These are phyloP conservation scores for Baccha elongata DNA, from an alignment of 2,888 invertebrate species.

Conservation along the genomic window DNA sequence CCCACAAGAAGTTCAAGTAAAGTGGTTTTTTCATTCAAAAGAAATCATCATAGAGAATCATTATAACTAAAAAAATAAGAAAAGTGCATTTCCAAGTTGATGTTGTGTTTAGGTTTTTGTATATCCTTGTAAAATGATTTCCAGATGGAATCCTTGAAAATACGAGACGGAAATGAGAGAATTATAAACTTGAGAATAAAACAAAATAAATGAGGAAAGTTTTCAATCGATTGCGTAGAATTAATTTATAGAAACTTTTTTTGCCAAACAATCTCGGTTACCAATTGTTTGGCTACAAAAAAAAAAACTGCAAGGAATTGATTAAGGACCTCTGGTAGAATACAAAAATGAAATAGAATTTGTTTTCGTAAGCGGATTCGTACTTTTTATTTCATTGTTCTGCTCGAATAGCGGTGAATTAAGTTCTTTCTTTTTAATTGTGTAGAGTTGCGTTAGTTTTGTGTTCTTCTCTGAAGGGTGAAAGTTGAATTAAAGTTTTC, in stretches of 20 bases:
- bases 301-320: slow-evolving; percentile 54
- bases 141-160: slow-evolving; percentile 19
- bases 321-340: slow-evolving; percentile 51
- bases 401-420: slow-evolving; percentile 50
- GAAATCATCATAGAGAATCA: slow-evolving; percentile 41
- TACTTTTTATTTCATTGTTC: slow-evolving; percentile 33
- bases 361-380: slow-evolving; percentile 47
- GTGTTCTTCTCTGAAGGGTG: neutral
- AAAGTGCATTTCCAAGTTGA: slow-evolving; percentile 21
- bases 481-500: slow-evolving; percentile 16
- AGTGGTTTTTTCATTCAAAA: slow-evolving; percentile 29
- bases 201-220: slow-evolving; percentile 1
- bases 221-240: slow-evolving; percentile 18
- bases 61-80: slow-evolving; percentile 9
- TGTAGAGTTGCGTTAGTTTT: slow-evolving; percentile 15
- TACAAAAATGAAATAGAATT: slow-evolving; percentile 49
- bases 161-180: slow-evolving; percentile 14
- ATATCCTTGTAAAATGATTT: neutral
- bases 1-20: slow-evolving; percentile 1
- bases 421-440: slow-evolving; percentile 22
- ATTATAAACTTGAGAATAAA: slow-evolving; percentile 6
- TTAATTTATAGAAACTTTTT: slow-evolving; percentile 10
- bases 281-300: slow-evolving; percentile 51
- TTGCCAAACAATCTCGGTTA: slow-evolving; percentile 53
- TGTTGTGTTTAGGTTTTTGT: neutral